Conservation (phyloP, 2,113 vertebrate species). For the Butorides virescens region DNA sequence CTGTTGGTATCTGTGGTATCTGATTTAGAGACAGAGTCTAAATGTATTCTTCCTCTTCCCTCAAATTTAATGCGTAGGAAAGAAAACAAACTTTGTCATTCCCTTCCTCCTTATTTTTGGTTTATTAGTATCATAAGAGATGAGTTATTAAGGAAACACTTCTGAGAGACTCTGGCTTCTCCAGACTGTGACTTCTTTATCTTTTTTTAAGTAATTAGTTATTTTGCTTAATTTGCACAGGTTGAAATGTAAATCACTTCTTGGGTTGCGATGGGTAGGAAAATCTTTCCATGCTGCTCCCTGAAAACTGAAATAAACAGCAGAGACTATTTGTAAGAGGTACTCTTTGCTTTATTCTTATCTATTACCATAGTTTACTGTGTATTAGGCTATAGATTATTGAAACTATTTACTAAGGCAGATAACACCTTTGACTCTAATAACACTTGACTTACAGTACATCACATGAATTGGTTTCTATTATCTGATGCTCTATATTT, state of each 20-base stretch:
- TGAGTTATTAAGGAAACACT: neutral
- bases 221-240: neutral
- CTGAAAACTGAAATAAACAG: neutral
- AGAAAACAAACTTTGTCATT: neutral
- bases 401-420: conserved; percentile 2
- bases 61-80: neutral
- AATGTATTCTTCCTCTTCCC: rapidly evolving
- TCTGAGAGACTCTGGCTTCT: neutral
- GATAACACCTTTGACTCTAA: conserved; percentile 43
- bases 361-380: neutral
- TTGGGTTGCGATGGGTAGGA: neutral
- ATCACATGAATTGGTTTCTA: conserved; percentile 25
- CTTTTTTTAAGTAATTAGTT: neutral
- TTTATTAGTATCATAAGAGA: neutral
- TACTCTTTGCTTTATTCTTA: neutral
- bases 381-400: conserved; percentile 24
- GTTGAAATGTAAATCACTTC: neutral
- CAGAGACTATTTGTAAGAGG: neutral
- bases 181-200: neutral
- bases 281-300: neutral
- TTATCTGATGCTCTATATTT: conserved; percentile 25
- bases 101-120: neutral
- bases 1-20: neutral
- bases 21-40: neutral
- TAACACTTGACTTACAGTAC: conserved; percentile 25